Conservation (phyloP, 2,888 invertebrate genomes). For the Agrilus cyanescens region DNA sequence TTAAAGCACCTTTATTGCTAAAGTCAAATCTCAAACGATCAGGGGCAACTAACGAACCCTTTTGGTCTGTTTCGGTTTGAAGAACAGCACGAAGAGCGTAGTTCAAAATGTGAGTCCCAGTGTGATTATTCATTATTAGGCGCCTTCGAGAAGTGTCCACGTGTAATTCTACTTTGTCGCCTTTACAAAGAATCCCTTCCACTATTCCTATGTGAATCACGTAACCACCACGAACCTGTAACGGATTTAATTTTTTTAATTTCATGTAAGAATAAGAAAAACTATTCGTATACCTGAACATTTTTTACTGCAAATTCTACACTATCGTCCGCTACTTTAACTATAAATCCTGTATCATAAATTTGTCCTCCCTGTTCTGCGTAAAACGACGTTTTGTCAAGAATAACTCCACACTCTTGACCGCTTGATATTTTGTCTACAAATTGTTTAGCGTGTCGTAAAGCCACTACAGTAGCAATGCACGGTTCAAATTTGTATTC, state of each 20-base stretch:
- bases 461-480: slow-evolving; percentile 65
- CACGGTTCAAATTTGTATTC: slow-evolving; percentile 67
- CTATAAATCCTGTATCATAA: slow-evolving; percentile 87
- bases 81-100: slow-evolving; percentile 84
- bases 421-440: slow-evolving; percentile 71
- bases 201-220: slow-evolving; percentile 85
- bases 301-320: slow-evolving; percentile 87
- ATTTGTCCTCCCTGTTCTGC: slow-evolving; percentile 99
- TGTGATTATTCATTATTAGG: slow-evolving; percentile 97
- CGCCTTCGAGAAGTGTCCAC: slow-evolving; percentile 78
- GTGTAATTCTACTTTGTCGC: slow-evolving; percentile 70
- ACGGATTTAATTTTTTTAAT: no score
- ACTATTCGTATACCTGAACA: slow-evolving; percentile 55
- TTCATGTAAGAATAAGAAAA: no score
- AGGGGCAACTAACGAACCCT: slow-evolving; percentile 94
- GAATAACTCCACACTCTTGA: slow-evolving; percentile 81
- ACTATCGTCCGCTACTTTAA: slow-evolving; percentile 70
- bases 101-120: slow-evolving; percentile 95
- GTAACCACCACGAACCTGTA: slow-evolving; percentile 69
- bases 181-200: slow-evolving; percentile 72
- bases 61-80: slow-evolving; percentile 85
- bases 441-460: slow-evolving; percentile 72
- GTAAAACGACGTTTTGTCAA: slow-evolving; percentile 91
- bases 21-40: slow-evolving; percentile 97
- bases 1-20: slow-evolving; percentile 87